phyloP scores from a whole-genome alignment of 2,113 vertebrate genomes.

The Plecotus auritus region DNA sequence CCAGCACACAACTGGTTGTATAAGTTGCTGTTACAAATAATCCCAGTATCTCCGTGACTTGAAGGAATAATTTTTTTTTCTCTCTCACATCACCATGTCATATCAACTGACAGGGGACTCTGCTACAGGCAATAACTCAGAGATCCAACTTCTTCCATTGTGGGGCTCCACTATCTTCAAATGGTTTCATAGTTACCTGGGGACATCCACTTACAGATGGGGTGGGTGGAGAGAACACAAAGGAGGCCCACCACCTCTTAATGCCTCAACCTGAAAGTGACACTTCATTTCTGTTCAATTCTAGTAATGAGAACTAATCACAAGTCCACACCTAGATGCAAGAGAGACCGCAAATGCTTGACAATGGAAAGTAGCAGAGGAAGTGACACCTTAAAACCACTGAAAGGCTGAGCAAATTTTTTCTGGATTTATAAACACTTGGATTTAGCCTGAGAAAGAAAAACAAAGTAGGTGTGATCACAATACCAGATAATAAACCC shows the following conservation, averaged over 20 bases:
- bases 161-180: neutral
- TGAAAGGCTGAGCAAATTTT: neutral
- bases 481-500: no score
- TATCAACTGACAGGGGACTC: neutral
- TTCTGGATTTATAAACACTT: neutral
- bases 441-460: neutral
- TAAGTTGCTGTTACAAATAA: neutral
- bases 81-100: neutral
- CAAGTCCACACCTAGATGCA: neutral
- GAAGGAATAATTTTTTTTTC: neutral
- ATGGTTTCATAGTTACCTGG: neutral
- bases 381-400: neutral
- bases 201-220: neutral
- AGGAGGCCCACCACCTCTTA: neutral
- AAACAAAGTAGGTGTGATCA: no score
- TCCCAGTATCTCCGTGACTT: neutral
- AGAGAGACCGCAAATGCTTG: neutral
- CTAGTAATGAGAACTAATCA: constrained; percentile 7
- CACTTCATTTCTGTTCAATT: neutral
- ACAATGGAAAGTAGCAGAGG: neutral
- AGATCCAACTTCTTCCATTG: neutral
- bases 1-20: neutral
- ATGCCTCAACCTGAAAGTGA: neutral
- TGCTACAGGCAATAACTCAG: neutral
- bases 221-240: neutral